A percentile compares a stretch with the other conserved stretches of the same genome.
These are phyloP conservation scores for Psittacara wagleri DNA, from an alignment of 2,113 vertebrate species.

Conservation along the genomic window DNA sequence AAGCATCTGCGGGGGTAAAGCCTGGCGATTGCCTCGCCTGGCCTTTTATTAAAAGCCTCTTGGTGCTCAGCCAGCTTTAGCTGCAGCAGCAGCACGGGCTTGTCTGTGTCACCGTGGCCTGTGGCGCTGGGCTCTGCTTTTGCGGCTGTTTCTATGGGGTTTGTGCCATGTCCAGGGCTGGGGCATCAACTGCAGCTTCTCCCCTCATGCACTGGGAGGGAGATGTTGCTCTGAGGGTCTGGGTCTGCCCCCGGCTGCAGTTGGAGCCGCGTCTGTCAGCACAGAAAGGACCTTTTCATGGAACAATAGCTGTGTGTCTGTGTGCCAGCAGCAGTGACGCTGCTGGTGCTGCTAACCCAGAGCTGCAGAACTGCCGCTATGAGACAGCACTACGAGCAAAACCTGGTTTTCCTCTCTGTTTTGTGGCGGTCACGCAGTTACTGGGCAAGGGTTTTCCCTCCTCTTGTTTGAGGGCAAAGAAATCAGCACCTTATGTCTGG, in stretches of 20 bases:
- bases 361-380: not conserved
- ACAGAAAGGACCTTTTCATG: not conserved
- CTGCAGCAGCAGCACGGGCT: accelerated
- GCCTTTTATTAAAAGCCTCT: not conserved
- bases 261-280: not conserved
- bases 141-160: not conserved
- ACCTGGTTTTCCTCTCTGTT: not conserved
- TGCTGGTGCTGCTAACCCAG: not conserved
- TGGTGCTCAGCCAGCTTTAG: not conserved
- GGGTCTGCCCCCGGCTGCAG: accelerated
- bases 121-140: accelerated
- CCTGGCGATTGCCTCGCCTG: not conserved
- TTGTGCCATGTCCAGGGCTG: not conserved
- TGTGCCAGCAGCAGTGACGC: not conserved
- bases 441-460: accelerated
- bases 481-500: not conserved
- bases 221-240: not conserved
- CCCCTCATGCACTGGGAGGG: not conserved
- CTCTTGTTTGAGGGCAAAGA: not conserved
- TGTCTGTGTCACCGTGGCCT: not conserved
- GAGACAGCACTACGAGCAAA: not conserved
- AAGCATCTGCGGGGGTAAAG: not conserved
- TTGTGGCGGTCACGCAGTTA: no score
- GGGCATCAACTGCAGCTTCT: not conserved
- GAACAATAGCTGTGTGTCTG: not conserved